These are phyloP conservation scores for Mactra quadrangularis DNA, from an alignment of 1,140 invertebrate genomes.

Conservation along the genomic window DNA sequence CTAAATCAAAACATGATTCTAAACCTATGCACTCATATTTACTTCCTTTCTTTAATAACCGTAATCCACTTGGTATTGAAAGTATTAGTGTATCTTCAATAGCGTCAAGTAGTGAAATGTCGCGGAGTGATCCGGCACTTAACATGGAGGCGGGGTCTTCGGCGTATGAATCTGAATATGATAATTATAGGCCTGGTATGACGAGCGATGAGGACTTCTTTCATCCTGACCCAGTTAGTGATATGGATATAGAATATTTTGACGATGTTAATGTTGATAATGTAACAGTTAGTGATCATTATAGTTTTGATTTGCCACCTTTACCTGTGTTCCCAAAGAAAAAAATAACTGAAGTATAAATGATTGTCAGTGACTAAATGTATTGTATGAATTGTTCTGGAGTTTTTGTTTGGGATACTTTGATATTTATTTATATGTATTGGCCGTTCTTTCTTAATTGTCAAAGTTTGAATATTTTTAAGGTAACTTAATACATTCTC, in stretches of 20 bases:
- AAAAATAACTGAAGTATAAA: conserved; percentile 79
- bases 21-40: conserved; percentile 65
- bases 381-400: too few relatives aligned
- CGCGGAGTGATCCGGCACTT: conserved; percentile 78
- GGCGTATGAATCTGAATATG: conserved; percentile 92
- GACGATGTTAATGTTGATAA: conserved; percentile 91
- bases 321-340: conserved; percentile 68
- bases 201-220: conserved; percentile 82
- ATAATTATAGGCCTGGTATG: conserved; percentile 85
- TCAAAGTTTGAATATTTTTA: too few relatives aligned
- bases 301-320: conserved; percentile 79
- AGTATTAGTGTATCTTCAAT: conserved; percentile 80
- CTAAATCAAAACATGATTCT: conserved; percentile 66
- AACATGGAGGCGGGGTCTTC: conserved; percentile 80
- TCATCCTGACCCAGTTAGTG: conserved; percentile 82
- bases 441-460: too few relatives aligned
- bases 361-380: too few relatives aligned
- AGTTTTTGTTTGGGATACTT: too few relatives aligned
- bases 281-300: conserved; percentile 81
- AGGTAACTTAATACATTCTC: too few relatives aligned
- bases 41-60: conserved; percentile 69
- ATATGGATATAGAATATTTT: conserved; percentile 83
- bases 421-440: too few relatives aligned
- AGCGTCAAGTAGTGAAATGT: conserved; percentile 82
- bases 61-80: conserved; percentile 68